Percentiles rank a stretch among this genome's conserved stretches.
Evolutionary conservation across 1,140 invertebrate genomes (phyloP).

Genomic region (Stratiolaelaps scimitus): DNA sequence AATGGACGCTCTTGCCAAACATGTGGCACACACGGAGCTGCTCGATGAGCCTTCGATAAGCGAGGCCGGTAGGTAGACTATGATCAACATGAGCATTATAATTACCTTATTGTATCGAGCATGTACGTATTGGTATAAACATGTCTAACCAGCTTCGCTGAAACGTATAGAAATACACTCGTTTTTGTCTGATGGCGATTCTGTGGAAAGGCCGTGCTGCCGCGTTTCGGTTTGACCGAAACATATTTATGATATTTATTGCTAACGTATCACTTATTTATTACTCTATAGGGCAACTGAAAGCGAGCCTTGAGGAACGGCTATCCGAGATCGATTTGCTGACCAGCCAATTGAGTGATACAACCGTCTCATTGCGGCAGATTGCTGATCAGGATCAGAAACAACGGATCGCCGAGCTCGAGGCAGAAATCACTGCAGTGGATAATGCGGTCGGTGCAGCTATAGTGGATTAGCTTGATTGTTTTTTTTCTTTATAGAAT

Average conservation of each 20-base stretch:
- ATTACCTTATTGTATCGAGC: too few relatives aligned
- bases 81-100: too few relatives aligned
- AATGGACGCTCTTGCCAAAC: conserved; percentile 4
- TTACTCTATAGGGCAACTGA: not conserved
- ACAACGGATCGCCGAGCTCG: not conserved
- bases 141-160: not conserved
- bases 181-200: too few relatives aligned
- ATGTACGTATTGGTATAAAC: not conserved
- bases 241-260: too few relatives aligned
- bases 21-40: conserved; percentile 8
- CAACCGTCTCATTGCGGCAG: not conserved
- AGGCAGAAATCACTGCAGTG: not conserved
- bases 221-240: too few relatives aligned
- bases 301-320: not conserved
- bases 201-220: too few relatives aligned
- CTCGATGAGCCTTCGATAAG: not conserved
- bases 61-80: conserved; percentile 1
- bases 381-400: conserved; percentile 7
- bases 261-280: not conserved
- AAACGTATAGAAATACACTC: too few relatives aligned
- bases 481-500: too few relatives aligned
- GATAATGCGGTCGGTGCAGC: not conserved
- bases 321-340: conserved; percentile 14
- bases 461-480: too few relatives aligned
- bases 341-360: not conserved